Conservation (phyloP, 2,888 invertebrate species). For the Chirona hameri region DNA sequence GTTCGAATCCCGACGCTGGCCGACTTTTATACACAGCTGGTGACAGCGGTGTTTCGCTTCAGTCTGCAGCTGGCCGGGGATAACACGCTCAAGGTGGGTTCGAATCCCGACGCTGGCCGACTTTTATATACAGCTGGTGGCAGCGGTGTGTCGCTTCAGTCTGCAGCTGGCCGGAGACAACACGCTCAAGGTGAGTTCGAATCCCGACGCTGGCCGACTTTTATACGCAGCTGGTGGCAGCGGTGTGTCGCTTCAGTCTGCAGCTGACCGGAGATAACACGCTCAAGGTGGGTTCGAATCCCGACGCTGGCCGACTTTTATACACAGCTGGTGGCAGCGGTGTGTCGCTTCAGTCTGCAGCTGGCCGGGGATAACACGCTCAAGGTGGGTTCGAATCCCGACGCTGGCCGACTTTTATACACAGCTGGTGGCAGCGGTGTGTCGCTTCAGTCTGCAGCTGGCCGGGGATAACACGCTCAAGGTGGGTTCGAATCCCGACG, state of each 20-base stretch:
- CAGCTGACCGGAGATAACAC: slow-evolving; percentile 53
- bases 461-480: slow-evolving; percentile 46
- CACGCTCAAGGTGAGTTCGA: slow-evolving; percentile 37
- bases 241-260: slow-evolving; percentile 59
- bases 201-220: background rate
- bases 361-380: slow-evolving; percentile 50
- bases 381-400: slow-evolving; percentile 10
- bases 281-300: slow-evolving; percentile 35
- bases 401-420: slow-evolving; percentile 44
- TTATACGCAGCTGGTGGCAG: slow-evolving; percentile 62
- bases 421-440: slow-evolving; percentile 65
- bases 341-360: slow-evolving; percentile 60
- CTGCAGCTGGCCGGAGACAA: slow-evolving; percentile 56
- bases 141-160: slow-evolving; percentile 59
- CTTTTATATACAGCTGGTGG: slow-evolving; percentile 60
- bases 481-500: background rate
- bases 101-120: background rate
- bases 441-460: slow-evolving; percentile 60
- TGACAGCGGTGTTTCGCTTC: slow-evolving; percentile 60
- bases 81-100: slow-evolving; percentile 42
- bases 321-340: slow-evolving; percentile 64
- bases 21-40: slow-evolving; percentile 57
- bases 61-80: slow-evolving; percentile 57
- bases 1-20: background rate
- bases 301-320: background rate